phyloP scores from a whole-genome alignment of 2,888 invertebrate species.

The Nebria brevicollis region DNA sequence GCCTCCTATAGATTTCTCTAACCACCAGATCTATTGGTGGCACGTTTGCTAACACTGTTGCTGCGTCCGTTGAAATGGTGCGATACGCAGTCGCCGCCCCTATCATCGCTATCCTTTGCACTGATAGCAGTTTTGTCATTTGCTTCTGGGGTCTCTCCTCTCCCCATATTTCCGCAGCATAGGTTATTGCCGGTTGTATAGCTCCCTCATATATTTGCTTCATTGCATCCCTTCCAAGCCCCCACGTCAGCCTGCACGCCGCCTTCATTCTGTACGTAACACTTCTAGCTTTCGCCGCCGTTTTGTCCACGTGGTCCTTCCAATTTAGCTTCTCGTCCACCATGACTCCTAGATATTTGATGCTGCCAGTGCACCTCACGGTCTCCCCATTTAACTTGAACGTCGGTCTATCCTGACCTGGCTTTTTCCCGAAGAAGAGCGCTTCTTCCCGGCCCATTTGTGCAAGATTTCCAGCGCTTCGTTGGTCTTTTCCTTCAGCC shows the following conservation, averaged over 20 bases:
- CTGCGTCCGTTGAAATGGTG: conserved; percentile 16
- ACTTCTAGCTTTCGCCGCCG: neutral
- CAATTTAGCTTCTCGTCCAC: neutral
- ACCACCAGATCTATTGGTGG: neutral
- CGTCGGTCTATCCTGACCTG: neutral
- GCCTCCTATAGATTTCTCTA: too few relatives aligned
- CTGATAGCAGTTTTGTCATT: neutral
- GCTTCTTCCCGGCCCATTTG: neutral
- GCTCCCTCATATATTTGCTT: neutral
- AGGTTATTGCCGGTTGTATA: neutral
- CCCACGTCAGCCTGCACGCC: neutral
- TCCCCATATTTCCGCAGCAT: neutral
- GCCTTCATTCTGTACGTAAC: neutral
- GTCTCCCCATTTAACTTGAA: neutral
- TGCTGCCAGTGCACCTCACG: neutral
- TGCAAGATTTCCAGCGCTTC: neutral
- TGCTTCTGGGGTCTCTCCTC: neutral
- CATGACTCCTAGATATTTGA: neutral
- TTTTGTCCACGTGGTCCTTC: neutral
- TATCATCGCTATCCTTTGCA: conserved; percentile 16
- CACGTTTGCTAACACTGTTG: neutral
- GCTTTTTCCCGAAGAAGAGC: neutral
- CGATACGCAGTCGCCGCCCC: conserved; percentile 26
- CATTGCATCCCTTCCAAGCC: neutral
- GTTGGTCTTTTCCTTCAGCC: neutral